A percentile compares a stretch with the other conserved stretches of the same genome.
These are phyloP conservation scores for Chaetodon auriga DNA, from an alignment of 2,113 vertebrate species.

Conservation along the genomic window DNA sequence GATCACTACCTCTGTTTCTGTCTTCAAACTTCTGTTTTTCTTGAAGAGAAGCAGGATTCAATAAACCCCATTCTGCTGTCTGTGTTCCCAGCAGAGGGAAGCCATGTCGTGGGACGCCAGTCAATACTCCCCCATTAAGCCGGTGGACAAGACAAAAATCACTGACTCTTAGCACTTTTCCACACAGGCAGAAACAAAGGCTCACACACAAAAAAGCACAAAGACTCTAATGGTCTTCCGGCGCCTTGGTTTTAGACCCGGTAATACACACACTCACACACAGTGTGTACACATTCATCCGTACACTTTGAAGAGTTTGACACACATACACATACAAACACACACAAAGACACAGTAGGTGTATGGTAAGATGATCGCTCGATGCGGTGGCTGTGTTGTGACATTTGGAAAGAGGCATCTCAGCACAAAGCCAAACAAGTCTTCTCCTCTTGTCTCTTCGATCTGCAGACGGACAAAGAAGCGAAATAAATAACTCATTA, in stretches of 20 bases:
- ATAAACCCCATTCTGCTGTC: slow-evolving; percentile 37
- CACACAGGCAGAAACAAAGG: slow-evolving; percentile 17
- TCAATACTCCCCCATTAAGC: slow-evolving; percentile 61
- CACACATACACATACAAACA: neutral
- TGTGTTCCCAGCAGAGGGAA: slow-evolving; percentile 1
- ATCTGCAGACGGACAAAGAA: slow-evolving; percentile 32
- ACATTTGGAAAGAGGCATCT: slow-evolving; percentile 60
- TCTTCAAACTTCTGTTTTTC: slow-evolving; percentile 25
- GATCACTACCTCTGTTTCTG: neutral
- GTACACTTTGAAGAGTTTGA: neutral
- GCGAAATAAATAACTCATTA: slow-evolving; percentile 25
- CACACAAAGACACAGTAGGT: slow-evolving; percentile 56
- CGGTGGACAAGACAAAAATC: slow-evolving; percentile 43
- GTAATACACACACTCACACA: neutral
- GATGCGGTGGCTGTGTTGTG: slow-evolving; percentile 25
- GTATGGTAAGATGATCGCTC: slow-evolving; percentile 10
- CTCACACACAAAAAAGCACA: slow-evolving; percentile 6
- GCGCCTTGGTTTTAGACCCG: neutral
- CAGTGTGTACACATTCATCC: neutral
- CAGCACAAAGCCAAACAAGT: slow-evolving; percentile 32
- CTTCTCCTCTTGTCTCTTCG: slow-evolving; percentile 22
- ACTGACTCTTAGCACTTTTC: slow-evolving; percentile 11
- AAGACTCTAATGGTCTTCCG: slow-evolving; percentile 8
- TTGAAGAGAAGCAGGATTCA: slow-evolving; percentile 30
- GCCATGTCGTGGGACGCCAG: neutral